Conservation (phyloP, 2,888 invertebrate genomes). For the Spodoptera littoralis region DNA sequence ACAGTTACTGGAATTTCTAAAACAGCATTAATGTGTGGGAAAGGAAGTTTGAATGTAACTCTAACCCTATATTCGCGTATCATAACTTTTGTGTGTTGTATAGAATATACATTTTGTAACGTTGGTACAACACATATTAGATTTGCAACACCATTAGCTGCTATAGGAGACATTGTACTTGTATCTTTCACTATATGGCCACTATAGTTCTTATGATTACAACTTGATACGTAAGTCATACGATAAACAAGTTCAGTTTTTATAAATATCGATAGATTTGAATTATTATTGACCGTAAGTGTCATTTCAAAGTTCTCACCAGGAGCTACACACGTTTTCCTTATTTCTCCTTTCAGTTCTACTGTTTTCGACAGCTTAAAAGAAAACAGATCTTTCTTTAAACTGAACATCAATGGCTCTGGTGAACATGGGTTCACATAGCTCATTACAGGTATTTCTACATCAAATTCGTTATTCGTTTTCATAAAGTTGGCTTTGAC, state of each 20-base stretch:
- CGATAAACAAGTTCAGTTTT: slow-evolving; percentile 19
- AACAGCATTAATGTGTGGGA: slow-evolving; percentile 56
- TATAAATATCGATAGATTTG: slow-evolving; percentile 13
- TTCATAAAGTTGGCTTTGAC: neutral
- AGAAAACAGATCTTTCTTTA: slow-evolving; percentile 17
- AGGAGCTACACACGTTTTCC: slow-evolving; percentile 19
- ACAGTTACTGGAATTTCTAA: slow-evolving; percentile 59
- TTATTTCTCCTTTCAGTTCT: slow-evolving; percentile 11
- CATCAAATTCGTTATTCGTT: neutral
- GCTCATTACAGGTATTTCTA: slow-evolving; percentile 17
- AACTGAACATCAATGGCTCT: slow-evolving; percentile 10
- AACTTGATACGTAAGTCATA: slow-evolving; percentile 14
- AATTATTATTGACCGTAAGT: slow-evolving; percentile 10
- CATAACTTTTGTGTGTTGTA: slow-evolving; percentile 58
- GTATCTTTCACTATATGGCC: slow-evolving; percentile 24
- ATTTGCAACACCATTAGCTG: slow-evolving; percentile 38
- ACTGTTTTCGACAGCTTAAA: slow-evolving; percentile 5
- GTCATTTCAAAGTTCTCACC: slow-evolving; percentile 25
- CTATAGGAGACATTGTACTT: slow-evolving; percentile 25
- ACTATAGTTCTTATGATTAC: neutral
- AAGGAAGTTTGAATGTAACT: slow-evolving; percentile 54
- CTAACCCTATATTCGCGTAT: slow-evolving; percentile 53
- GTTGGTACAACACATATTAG: slow-evolving; percentile 43
- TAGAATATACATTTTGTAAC: slow-evolving; percentile 48
- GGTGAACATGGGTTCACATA: slow-evolving; percentile 5